Conservation (phyloP, 2,888 invertebrate species). For the Chirona hameri region DNA sequence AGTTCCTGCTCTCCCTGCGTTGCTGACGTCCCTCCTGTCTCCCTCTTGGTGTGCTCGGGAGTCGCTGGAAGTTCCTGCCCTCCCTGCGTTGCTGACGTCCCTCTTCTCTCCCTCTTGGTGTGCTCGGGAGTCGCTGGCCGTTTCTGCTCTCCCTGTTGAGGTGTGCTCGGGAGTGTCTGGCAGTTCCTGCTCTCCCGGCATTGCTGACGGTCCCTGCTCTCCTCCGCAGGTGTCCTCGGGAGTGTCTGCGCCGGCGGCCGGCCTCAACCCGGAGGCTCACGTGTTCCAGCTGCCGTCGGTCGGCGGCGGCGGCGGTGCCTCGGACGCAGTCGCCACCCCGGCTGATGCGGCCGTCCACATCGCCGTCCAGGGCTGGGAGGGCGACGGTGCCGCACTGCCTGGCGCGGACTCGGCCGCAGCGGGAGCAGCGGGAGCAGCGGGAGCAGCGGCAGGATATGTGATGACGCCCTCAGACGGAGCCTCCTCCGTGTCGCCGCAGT, state of each 20-base stretch:
- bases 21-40: too few relatives aligned
- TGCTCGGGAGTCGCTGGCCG: too few relatives aligned
- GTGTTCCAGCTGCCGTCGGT: slow-evolving; percentile 46
- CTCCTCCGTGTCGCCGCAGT: slow-evolving; percentile 6
- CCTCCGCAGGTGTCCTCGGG: slow-evolving; percentile 42
- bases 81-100: too few relatives aligned
- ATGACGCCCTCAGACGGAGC: neutral
- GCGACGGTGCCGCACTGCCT: neutral
- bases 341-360: slow-evolving; percentile 38
- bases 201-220: slow-evolving; percentile 29
- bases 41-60: too few relatives aligned
- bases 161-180: too few relatives aligned
- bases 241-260: slow-evolving; percentile 36
- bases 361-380: slow-evolving; percentile 37
- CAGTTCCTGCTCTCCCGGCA: too few relatives aligned
- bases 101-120: too few relatives aligned
- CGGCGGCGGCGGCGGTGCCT: slow-evolving; percentile 39
- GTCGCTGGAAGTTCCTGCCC: too few relatives aligned
- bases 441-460: slow-evolving; percentile 50
- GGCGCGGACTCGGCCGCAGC: too few relatives aligned
- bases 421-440: slow-evolving; percentile 45
- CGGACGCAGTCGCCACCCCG: slow-evolving; percentile 40
- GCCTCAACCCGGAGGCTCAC: slow-evolving; percentile 48
- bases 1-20: too few relatives aligned
- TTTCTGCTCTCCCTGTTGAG: too few relatives aligned